Evolutionary conservation across 2,113 vertebrate species (phyloP).

Genomic region (human (Homo sapiens)): DNA sequence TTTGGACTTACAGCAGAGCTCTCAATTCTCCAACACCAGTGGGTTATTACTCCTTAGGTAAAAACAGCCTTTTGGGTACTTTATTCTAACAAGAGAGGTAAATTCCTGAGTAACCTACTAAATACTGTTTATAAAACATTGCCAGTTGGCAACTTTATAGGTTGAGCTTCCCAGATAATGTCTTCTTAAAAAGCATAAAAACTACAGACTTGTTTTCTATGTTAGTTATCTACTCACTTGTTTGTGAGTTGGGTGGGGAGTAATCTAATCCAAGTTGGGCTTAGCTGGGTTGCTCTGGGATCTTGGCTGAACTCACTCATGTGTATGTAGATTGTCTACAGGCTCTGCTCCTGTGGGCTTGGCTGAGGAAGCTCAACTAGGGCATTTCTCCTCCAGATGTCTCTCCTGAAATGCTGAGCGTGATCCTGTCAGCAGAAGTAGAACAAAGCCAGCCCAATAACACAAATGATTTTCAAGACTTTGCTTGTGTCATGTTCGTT

Average conservation of each 20-base stretch:
- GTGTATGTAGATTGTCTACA: not conserved
- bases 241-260: not conserved
- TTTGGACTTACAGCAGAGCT: not conserved
- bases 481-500: not conserved
- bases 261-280: not conserved
- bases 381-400: not conserved
- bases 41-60: not conserved
- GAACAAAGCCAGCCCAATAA: not conserved
- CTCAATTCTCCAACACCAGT: not conserved
- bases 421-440: not conserved
- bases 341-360: not conserved
- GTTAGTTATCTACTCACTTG: not conserved
- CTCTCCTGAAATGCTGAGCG: not conserved
- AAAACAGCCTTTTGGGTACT: not conserved
- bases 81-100: not conserved
- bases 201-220: not conserved
- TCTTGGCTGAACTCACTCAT: not conserved
- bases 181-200: slow-evolving; percentile 1
- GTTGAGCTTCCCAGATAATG: not conserved
- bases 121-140: not conserved
- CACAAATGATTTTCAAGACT: not conserved
- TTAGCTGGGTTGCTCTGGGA: not conserved
- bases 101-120: not conserved
- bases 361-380: not conserved
- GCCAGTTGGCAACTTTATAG: not conserved